Conservation (phyloP, 2,797 vertebrate species). For the Mus minutoides region DNA sequence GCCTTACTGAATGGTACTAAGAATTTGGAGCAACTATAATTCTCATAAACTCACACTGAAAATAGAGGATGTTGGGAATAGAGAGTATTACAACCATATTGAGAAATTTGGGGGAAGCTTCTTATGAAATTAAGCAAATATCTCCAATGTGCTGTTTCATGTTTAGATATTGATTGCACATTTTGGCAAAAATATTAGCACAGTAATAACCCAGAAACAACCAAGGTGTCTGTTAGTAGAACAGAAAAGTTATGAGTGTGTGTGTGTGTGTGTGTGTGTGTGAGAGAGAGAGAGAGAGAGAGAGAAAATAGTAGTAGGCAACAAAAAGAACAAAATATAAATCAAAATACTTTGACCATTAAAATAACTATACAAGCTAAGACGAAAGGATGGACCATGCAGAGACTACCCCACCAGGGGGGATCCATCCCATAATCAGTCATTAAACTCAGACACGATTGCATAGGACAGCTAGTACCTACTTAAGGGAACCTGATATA, state of each 20-base stretch:
- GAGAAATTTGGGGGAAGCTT: slow-evolving; percentile 1
- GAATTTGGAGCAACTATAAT: neutral
- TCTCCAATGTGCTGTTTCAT: neutral
- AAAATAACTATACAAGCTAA: neutral
- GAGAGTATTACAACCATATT: neutral
- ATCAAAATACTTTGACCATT: slow-evolving; percentile 21
- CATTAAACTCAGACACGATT: too few species aligned
- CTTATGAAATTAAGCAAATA: slow-evolving; percentile 23
- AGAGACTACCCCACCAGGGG: too few species aligned
- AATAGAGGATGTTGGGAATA: neutral
- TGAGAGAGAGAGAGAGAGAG: neutral
- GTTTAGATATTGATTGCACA: neutral
- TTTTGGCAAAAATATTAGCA: slow-evolving; percentile 4
- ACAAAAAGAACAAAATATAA: neutral
- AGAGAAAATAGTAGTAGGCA: slow-evolving; percentile 7
- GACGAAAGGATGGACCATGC: too few species aligned
- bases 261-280: neutral
- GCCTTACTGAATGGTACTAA: neutral
- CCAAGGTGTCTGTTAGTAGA: neutral
- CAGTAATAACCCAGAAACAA: slow-evolving; percentile 19
- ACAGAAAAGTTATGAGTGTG: neutral
- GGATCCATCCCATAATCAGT: too few species aligned
- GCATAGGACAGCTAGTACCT: too few species aligned
- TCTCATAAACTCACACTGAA: neutral
- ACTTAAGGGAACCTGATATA: too few species aligned